These are phyloP conservation scores for Trochalopteron elliotii DNA, from an alignment of 2,113 vertebrate genomes.

Conservation along the genomic window DNA sequence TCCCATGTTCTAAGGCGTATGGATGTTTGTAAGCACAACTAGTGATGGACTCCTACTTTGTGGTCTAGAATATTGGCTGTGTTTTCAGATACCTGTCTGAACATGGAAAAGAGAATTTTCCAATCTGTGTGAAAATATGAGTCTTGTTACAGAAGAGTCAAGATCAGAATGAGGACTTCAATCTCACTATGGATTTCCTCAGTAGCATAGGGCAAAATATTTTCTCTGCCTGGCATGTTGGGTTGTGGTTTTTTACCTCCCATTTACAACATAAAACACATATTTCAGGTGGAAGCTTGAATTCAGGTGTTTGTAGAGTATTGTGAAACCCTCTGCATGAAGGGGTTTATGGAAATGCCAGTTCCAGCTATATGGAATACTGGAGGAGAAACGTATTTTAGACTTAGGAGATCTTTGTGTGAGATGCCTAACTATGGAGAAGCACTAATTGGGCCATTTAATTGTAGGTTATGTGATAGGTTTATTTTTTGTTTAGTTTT, in stretches of 20 bases:
- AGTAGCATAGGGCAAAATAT: neutral
- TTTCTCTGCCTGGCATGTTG: neutral
- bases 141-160: neutral
- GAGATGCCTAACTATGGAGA: neutral
- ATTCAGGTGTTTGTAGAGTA: neutral
- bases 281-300: neutral
- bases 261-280: fast-evolving
- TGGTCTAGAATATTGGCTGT: neutral
- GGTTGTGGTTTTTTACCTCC: fast-evolving
- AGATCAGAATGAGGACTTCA: neutral
- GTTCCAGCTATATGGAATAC: neutral
- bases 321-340: neutral
- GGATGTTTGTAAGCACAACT: neutral
- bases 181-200: neutral
- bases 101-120: neutral
- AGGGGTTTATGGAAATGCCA: neutral
- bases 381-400: neutral
- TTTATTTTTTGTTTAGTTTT: neutral
- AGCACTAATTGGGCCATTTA: neutral
- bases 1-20: neutral
- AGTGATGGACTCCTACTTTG: neutral
- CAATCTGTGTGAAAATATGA: neutral
- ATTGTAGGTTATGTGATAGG: neutral
- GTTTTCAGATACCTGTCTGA: neutral
- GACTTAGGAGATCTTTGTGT: neutral